These are phyloP conservation scores for Rhizomys pruinosus DNA, from an alignment of 2,113 vertebrate species.

Conservation along the genomic window DNA sequence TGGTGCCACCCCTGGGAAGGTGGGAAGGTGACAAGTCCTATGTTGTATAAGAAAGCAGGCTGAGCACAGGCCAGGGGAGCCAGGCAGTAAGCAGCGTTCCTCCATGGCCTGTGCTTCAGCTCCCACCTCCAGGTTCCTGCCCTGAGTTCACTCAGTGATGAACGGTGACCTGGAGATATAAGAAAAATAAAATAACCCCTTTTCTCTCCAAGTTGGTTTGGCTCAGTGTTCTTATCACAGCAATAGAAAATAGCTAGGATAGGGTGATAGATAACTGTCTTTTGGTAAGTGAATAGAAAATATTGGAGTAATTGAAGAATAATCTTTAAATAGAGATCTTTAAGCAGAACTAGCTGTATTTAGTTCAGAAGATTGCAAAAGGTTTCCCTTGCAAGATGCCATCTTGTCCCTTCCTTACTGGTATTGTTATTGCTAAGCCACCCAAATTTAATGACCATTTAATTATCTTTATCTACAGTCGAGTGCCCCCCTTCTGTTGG, in stretches of 20 bases:
- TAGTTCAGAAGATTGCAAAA: slow-evolving; percentile 48
- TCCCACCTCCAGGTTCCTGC: too few species aligned
- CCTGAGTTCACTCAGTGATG: too few species aligned
- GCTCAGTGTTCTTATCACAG: too few species aligned
- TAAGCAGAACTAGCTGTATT: slow-evolving; percentile 49
- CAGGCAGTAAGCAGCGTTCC: too few species aligned
- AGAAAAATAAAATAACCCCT: too few species aligned
- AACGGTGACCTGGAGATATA: too few species aligned
- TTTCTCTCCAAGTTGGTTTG: too few species aligned
- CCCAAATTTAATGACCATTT: slow-evolving; percentile 78
- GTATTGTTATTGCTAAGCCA: slow-evolving; percentile 66
- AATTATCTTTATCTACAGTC: slow-evolving; percentile 80
- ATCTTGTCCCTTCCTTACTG: slow-evolving; percentile 48
- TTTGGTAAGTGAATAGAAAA: slow-evolving; percentile 41
- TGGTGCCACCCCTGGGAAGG: too few species aligned
- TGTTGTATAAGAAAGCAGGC: too few species aligned
- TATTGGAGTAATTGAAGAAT: neutral
- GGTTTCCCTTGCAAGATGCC: slow-evolving; percentile 22
- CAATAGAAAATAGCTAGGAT: neutral
- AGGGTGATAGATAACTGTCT: slow-evolving; percentile 8
- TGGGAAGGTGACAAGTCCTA: too few species aligned
- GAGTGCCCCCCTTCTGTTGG: slow-evolving; percentile 76
- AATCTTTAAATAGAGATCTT: slow-evolving; percentile 55
- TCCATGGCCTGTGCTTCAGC: too few species aligned
- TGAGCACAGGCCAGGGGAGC: too few species aligned